Conservation (phyloP, 2,113 vertebrate genomes). For the Lucifuga dentata region DNA sequence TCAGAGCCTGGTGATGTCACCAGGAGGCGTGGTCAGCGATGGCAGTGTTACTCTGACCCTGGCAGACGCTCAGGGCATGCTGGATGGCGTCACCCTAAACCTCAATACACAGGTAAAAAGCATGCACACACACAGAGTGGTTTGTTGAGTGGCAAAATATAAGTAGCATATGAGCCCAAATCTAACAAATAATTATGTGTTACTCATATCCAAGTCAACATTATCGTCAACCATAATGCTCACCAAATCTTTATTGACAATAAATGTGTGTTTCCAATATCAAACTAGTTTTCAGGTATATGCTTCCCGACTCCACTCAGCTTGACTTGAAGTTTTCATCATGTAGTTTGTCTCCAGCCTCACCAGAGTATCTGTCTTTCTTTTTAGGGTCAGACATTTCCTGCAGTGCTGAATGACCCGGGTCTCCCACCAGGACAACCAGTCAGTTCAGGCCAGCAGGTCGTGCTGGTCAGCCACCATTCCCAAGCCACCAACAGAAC, state of each 20-base stretch:
- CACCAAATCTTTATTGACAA: too few species aligned
- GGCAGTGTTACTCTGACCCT: constrained; percentile 94
- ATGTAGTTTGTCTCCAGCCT: not conserved
- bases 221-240: too few species aligned
- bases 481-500: constrained; percentile 75
- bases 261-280: too few species aligned
- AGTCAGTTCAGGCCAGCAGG: constrained; percentile 85
- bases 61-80: constrained; percentile 93
- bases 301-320: too few species aligned
- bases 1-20: constrained; percentile 94
- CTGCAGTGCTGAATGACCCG: constrained; percentile 88
- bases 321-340: too few species aligned
- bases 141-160: too few species aligned
- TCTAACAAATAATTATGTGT: too few species aligned
- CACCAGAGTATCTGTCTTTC: not conserved
- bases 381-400: constrained; percentile 89
- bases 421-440: constrained; percentile 82
- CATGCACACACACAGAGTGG: constrained; percentile 1
- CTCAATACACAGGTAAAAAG: constrained; percentile 89
- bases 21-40: constrained; percentile 88
- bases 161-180: too few species aligned
- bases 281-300: too few species aligned
- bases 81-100: constrained; percentile 95
- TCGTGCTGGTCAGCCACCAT: constrained; percentile 92
- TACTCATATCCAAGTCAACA: too few species aligned